Percentiles rank a stretch among this genome's conserved stretches.
Evolutionary conservation across 2,888 invertebrate genomes (phyloP).

Genomic region (Proisotoma minuta): DNA sequence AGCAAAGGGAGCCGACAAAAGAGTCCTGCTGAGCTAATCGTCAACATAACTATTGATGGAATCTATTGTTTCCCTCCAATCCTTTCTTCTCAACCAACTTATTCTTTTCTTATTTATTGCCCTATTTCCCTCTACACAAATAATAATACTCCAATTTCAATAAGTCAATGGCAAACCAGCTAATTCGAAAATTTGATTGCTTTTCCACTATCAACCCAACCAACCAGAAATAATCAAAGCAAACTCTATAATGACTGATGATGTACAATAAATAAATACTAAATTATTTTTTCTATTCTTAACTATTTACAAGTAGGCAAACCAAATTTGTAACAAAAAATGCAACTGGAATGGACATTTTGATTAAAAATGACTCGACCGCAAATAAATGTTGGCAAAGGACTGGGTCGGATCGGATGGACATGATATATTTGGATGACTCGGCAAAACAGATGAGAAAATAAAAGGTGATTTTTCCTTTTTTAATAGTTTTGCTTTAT

Average conservation of each 20-base stretch:
- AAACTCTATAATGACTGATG: too few relatives aligned
- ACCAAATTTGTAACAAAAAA: too few relatives aligned
- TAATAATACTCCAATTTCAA: not conserved
- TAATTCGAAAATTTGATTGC: too few relatives aligned
- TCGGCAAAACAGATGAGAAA: not conserved
- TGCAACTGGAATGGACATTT: too few relatives aligned
- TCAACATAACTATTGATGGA: conserved; percentile 43
- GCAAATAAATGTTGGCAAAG: too few relatives aligned
- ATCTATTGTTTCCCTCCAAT: conserved; percentile 39
- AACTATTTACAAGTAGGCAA: too few relatives aligned
- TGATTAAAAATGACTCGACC: too few relatives aligned
- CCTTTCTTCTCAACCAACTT: conserved; percentile 18
- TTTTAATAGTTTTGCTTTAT: conserved; percentile 15
- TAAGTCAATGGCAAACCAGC: too few relatives aligned
- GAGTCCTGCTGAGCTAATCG: conserved; percentile 44
- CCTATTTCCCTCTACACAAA: not conserved
- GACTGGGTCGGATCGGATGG: not conserved
- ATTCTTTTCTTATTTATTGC: conserved; percentile 15
- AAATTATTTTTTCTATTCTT: too few relatives aligned
- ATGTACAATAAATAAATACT: too few relatives aligned
- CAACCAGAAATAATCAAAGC: too few relatives aligned
- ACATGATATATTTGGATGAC: conserved; percentile 7
- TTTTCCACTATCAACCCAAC: too few relatives aligned
- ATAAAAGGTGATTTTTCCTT: conserved; percentile 10
- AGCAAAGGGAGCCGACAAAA: conserved; percentile 43